Evolutionary conservation across 2,888 invertebrate genomes (phyloP).

Genomic region (Clitarchus hookeri): DNA sequence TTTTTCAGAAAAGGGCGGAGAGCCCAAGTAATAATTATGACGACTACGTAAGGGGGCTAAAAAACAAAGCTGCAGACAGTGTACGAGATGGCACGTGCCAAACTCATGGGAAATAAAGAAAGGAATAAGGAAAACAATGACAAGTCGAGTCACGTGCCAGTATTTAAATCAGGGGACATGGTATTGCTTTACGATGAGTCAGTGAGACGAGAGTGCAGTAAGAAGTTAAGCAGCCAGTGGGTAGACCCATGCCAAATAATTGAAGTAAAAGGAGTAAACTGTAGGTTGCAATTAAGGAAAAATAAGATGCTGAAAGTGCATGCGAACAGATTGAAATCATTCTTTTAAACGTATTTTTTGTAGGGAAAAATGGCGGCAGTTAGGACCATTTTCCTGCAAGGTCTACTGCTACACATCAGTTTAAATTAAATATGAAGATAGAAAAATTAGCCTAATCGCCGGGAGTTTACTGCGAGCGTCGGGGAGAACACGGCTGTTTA

Average conservation of each 20-base stretch:
- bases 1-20: no score
- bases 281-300: background rate
- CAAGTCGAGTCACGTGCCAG: background rate
- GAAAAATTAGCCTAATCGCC: no score
- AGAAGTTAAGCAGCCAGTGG: background rate
- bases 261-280: background rate
- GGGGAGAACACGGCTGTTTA: background rate
- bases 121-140: background rate
- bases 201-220: background rate
- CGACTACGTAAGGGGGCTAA: no score
- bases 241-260: background rate
- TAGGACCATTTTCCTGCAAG: background rate
- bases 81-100: background rate
- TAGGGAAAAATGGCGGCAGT: background rate
- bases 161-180: background rate
- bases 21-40: no score
- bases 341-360: background rate
- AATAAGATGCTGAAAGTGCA: background rate
- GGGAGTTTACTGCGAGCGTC: background rate
- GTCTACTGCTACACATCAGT: background rate
- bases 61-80: background rate
- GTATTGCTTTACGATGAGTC: background rate
- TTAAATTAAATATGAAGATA: no score
- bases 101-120: background rate
- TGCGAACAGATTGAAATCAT: background rate